Evolutionary conservation across 2,888 invertebrate species (phyloP), one percentile per base, ranked within the genome.

Genomic region (Penaeus monodon): DNA sequence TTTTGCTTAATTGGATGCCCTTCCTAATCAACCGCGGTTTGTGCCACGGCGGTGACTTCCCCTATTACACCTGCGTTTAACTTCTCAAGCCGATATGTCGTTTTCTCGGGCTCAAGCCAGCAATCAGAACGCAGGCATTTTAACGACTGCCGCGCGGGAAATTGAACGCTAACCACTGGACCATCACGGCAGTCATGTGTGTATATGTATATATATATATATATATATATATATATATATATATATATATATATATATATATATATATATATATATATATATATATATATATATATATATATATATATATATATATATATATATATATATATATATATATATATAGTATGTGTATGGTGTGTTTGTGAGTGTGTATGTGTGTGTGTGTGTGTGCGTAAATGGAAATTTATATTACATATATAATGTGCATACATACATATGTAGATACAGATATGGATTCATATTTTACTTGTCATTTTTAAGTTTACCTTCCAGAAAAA

Each of bases 281-380:
- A 76, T 76, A 76, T 76, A 76, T 76, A 76, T 76, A 76, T 76
- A 76, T 80, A 80, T 64, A 80, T 80, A 80, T 64, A 79, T 80
- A 78, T 78, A 78, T 78, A 78, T 78, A 78, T 78, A 80, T 64
- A 80, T 80, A 64, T 64, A 64, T 80, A 64, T 64, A 64, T 80
- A 27, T 64, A 64, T 65, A 27, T 29, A 65, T 80, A 29, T 20
- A 80, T 80, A 65, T 29, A 80, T 65, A 64, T 65, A 65, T 63
- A 80, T 80, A 80, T 65, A 33, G 7, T 76, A 38, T 76, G 38
- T 76, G 38, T 76, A 76, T 76, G 29, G 38, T 76, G 24, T 38
- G 6, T 33, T 44, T 76, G 38, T 76, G 29, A 29, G 29, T 33
- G 24, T 76, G 24, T 76, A 10, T 29, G 38, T 76, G 38, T n/a